Conservation (phyloP, 1,140 invertebrate species). For the Eumeta japonica region DNA sequence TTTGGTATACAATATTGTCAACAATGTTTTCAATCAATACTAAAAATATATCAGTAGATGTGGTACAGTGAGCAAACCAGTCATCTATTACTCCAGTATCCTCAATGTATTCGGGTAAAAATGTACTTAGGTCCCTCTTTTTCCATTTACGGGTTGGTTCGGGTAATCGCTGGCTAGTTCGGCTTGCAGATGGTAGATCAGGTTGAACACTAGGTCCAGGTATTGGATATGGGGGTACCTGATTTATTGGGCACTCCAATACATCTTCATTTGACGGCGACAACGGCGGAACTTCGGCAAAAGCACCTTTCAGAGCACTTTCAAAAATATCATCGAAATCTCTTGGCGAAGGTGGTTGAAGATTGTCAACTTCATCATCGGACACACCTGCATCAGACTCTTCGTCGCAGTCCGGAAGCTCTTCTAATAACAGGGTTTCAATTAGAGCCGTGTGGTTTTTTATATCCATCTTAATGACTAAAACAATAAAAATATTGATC, state of each 20-base stretch:
- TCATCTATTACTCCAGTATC: conserved; percentile 21
- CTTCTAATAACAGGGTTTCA: conserved; percentile 23
- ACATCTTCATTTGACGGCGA: conserved; percentile 18
- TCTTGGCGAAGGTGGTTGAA: too few species aligned
- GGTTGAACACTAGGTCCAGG: conserved; percentile 21
- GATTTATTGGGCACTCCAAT: conserved; percentile 19
- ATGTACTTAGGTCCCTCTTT: conserved; percentile 16
- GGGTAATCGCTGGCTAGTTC: conserved; percentile 15
- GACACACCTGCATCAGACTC: conserved; percentile 22
- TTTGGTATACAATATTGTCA: conserved; percentile 28
- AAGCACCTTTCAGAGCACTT: conserved; percentile 20
- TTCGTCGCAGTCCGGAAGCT: conserved; percentile 20
- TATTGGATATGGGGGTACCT: conserved; percentile 16
- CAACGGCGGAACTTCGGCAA: conserved; percentile 18
- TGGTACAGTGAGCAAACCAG: conserved; percentile 20
- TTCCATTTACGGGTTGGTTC: conserved; percentile 22
- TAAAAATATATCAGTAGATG: conserved; percentile 24
- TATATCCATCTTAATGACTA: conserved; percentile 23
- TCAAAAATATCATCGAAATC: too few species aligned
- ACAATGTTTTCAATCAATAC: conserved; percentile 22
- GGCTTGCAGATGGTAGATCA: conserved; percentile 16
- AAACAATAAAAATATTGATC: conserved; percentile 20
- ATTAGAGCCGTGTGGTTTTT: conserved; percentile 22
- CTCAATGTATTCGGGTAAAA: conserved; percentile 20
- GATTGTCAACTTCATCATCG: too few species aligned